phyloP scores from a whole-genome alignment of 2,113 vertebrate genomes.

The Ornithorhynchus anatinus region DNA sequence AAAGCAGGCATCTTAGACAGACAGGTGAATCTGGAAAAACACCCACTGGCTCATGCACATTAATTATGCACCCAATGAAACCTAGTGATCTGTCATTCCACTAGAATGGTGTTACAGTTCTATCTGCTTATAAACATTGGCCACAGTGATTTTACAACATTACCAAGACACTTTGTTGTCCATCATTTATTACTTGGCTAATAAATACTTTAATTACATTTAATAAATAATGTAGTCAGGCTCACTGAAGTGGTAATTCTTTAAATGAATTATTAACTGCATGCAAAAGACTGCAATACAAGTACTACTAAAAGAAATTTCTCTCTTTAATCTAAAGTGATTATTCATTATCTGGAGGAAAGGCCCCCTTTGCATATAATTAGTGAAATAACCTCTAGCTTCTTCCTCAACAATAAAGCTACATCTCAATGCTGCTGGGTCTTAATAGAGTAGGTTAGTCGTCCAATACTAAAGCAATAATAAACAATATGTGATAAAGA shows the following conservation, averaged over 20 bases:
- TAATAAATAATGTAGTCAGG: slow-evolving; percentile 78
- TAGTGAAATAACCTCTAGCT: slow-evolving; percentile 73
- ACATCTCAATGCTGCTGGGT: slow-evolving; percentile 45
- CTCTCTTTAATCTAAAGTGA: slow-evolving; percentile 71
- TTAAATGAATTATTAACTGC: slow-evolving; percentile 80
- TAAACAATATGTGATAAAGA: slow-evolving; percentile 70
- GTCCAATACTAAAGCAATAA: slow-evolving; percentile 61
- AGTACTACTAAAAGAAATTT: slow-evolving; percentile 69
- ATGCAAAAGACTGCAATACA: slow-evolving; percentile 71
- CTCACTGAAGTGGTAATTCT: slow-evolving; percentile 73
- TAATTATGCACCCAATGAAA: not conserved
- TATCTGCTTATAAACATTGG: slow-evolving; percentile 57
- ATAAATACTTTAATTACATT: slow-evolving; percentile 82
- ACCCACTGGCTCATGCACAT: not conserved
- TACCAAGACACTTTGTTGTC: slow-evolving; percentile 59
- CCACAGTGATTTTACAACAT: slow-evolving; percentile 58
- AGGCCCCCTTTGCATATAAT: slow-evolving; percentile 73
- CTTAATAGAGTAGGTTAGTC: slow-evolving; percentile 50
- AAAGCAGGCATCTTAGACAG: not conserved
- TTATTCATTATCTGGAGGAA: slow-evolving; percentile 75
- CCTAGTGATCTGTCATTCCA: slow-evolving; percentile 39
- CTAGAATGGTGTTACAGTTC: slow-evolving; percentile 23
- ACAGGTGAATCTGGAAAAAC: not conserved
- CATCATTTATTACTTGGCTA: slow-evolving; percentile 72
- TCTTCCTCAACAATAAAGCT: slow-evolving; percentile 61